Conservation (phyloP, 2,797 vertebrate species). For the Lepidocolaptes lacrymiger region DNA sequence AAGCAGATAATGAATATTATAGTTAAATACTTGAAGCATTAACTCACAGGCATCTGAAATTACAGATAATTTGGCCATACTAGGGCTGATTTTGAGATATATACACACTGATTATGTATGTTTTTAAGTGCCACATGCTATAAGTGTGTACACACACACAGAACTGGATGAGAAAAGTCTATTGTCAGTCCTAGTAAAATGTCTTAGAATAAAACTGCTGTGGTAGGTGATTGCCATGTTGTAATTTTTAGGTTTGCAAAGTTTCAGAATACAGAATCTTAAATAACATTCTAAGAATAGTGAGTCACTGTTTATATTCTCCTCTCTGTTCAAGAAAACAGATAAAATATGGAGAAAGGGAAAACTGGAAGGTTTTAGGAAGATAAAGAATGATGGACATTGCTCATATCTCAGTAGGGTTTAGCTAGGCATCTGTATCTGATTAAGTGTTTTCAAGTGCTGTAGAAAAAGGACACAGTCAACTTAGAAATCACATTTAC, state of each 20-base stretch:
- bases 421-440: background rate
- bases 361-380: background rate
- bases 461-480: slow-evolving; percentile 6
- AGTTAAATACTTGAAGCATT: background rate
- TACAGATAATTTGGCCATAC: background rate
- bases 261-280: background rate
- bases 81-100: background rate
- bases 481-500: slow-evolving; percentile 33
- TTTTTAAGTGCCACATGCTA: background rate
- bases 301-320: background rate
- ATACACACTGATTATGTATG: background rate
- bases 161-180: background rate
- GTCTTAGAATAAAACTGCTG: background rate
- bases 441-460: background rate
- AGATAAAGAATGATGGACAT: slow-evolving; percentile 1
- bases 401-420: background rate
- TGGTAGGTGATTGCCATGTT: background rate
- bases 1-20: background rate
- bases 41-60: background rate
- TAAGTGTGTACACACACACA: background rate
- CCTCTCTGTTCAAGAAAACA: background rate
- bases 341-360: background rate
- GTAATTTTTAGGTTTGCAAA: background rate
- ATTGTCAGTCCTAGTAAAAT: background rate
- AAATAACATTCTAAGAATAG: background rate